A percentile compares a stretch with the other conserved stretches of the same genome.
These are phyloP conservation scores for Parasteatoda lunata DNA, from an alignment of 2,888 invertebrate genomes.

Conservation along the genomic window DNA sequence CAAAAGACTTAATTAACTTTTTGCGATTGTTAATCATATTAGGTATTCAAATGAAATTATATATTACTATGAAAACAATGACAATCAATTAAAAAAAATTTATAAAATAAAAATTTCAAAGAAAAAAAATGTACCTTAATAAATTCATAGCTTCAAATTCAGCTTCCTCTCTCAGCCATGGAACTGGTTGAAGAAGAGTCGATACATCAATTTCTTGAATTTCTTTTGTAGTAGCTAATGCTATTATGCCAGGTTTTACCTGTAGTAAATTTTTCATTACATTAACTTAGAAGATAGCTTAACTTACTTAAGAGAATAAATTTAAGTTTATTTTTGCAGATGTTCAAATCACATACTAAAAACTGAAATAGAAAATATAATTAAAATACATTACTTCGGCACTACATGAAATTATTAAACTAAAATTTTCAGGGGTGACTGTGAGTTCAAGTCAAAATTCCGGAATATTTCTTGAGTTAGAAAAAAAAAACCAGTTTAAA, in stretches of 20 bases:
- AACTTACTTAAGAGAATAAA: not conserved
- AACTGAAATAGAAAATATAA: too few relatives aligned
- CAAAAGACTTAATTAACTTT: too few relatives aligned
- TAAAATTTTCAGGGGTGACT: too few relatives aligned
- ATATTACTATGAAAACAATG: not conserved
- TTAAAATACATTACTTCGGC: too few relatives aligned
- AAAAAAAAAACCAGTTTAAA: too few relatives aligned
- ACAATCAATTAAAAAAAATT: not conserved
- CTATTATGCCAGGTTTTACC: conserved; percentile 84
- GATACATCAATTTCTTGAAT: conserved; percentile 98
- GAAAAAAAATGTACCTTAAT: conserved; percentile 71
- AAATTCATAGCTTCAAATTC: conserved; percentile 90
- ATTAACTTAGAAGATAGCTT: not conserved
- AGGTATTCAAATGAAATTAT: too few relatives aligned
- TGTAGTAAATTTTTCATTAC: conserved; percentile 30
- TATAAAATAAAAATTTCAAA: conserved; percentile 10
- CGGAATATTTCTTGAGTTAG: too few relatives aligned
- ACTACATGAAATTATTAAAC: too few relatives aligned
- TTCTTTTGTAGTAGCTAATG: conserved; percentile 95
- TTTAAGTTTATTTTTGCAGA: not conserved
- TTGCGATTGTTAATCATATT: too few relatives aligned
- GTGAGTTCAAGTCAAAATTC: too few relatives aligned
- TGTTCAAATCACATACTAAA: too few relatives aligned
- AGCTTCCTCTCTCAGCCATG: conserved; percentile 97
- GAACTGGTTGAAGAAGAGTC: conserved; percentile 88